Conservation (phyloP, 2,797 vertebrate species). For the Gorsachius magnificus region DNA sequence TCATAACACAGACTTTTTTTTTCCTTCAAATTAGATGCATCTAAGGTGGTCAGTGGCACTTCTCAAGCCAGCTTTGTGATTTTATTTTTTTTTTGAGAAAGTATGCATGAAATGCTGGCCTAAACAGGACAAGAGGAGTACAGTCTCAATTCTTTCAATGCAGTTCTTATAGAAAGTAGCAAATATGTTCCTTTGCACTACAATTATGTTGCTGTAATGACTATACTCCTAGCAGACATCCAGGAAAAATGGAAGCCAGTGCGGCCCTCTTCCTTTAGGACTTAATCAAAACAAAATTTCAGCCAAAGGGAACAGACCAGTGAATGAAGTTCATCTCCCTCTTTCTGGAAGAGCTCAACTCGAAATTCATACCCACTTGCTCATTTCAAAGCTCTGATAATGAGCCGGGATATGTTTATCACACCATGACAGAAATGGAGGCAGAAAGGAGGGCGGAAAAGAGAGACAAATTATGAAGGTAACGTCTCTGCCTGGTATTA, state of each 20-base stretch:
- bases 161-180: not conserved
- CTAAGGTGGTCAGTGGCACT: not conserved
- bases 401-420: not conserved
- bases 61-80: not conserved
- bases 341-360: not conserved
- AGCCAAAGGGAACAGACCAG: not conserved
- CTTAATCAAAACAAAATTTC: conserved; percentile 7
- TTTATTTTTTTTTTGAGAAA: not conserved
- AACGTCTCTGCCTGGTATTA: not conserved
- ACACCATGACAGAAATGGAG: not conserved
- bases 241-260: not conserved
- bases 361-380: not conserved
- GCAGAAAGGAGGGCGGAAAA: not conserved
- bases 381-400: not conserved
- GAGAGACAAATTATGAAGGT: not conserved
- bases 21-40: not conserved
- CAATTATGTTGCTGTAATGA: not conserved
- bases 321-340: not conserved
- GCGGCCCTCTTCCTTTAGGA: not conserved
- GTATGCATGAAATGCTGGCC: not conserved
- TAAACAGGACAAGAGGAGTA: not conserved
- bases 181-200: not conserved
- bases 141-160: not conserved
- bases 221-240: not conserved
- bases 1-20: not conserved